These are phyloP conservation scores for Plutomurus gul DNA, from an alignment of 1,140 invertebrate species.

Conservation along the genomic window DNA sequence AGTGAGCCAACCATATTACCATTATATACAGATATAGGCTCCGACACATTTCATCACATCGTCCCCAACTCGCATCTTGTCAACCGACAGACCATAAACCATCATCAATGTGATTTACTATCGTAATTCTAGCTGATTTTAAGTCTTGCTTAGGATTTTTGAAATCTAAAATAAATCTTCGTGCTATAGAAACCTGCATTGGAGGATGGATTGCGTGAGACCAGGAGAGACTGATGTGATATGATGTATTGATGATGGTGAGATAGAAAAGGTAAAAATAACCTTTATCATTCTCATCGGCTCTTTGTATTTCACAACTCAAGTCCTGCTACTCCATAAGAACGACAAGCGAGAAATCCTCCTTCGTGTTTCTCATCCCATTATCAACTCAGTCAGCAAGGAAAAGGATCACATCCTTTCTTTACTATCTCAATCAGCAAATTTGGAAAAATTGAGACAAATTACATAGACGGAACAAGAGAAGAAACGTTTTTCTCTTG, in stretches of 20 bases:
- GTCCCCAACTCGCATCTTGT: background rate
- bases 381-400: background rate
- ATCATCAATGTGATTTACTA: background rate
- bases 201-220: too few relatives aligned
- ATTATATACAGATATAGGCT: background rate
- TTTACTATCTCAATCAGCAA: conserved; percentile 21
- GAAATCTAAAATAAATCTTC: too few relatives aligned
- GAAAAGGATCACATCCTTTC: background rate
- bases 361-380: conserved; percentile 21
- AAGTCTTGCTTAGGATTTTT: too few relatives aligned
- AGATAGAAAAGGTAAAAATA: too few relatives aligned
- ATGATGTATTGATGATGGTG: too few relatives aligned
- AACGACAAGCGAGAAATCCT: background rate
- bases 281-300: too few relatives aligned
- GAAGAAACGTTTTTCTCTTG: conserved; percentile 11
- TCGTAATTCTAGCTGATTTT: background rate
- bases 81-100: background rate
- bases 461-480: conserved; percentile 17
- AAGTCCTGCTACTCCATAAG: background rate
- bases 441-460: conserved; percentile 25
- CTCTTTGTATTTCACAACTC: background rate
- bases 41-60: conserved; percentile 20
- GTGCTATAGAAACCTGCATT: too few relatives aligned
- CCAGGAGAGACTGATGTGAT: too few relatives aligned
- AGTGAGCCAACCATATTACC: background rate